phyloP scores from a whole-genome alignment of 2,113 vertebrate genomes.

The Myotis brandtii region DNA sequence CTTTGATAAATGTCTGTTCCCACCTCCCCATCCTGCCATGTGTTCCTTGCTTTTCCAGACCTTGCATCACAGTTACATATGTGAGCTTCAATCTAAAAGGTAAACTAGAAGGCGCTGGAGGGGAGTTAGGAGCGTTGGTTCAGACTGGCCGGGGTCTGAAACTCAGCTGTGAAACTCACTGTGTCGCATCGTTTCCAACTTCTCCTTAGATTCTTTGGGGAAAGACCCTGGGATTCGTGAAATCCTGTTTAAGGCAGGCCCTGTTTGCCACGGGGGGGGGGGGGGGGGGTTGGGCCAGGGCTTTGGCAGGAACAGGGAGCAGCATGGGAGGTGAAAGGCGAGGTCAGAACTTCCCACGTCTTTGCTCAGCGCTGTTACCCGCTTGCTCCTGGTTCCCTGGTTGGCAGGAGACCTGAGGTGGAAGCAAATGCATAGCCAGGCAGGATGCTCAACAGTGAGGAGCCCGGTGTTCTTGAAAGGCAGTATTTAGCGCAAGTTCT shows the following conservation, averaged over 20 bases:
- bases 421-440: not conserved
- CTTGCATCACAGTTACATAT: constrained; percentile 80
- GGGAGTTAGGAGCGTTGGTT: not conserved
- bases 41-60: constrained; percentile 81
- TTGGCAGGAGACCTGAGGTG: not conserved
- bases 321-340: not conserved
- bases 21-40: constrained; percentile 73
- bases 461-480: not conserved
- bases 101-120: not conserved
- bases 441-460: not conserved
- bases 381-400: not conserved
- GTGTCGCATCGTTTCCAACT: not conserved
- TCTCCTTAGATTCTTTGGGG: not conserved
- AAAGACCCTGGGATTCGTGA: not conserved
- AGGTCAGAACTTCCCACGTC: not conserved
- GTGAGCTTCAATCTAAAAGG: constrained; percentile 68
- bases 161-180: not conserved
- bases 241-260: not conserved
- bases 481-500: not conserved
- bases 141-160: not conserved
- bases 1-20: constrained; percentile 52
- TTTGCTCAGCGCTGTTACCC: not conserved
- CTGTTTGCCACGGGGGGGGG: no score
- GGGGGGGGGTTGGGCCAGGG: not conserved
- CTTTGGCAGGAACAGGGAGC: not conserved